Conservation (phyloP, 2,113 vertebrate genomes). For the Trachemys scripta region DNA sequence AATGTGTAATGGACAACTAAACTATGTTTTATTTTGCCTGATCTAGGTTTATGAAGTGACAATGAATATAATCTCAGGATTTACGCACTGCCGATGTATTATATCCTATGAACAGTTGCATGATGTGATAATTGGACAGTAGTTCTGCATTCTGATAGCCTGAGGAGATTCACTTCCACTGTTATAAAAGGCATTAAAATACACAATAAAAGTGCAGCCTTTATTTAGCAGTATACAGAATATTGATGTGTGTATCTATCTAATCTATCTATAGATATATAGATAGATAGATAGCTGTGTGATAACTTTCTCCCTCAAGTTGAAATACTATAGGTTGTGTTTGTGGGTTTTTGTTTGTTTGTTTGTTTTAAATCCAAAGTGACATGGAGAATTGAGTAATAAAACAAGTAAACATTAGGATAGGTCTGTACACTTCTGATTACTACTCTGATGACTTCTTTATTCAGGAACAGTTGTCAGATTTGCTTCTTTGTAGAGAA, state of each 20-base stretch:
- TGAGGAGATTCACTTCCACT: constrained; percentile 43
- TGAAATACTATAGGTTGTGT: neutral
- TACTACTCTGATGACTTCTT: constrained; percentile 70
- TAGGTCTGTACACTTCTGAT: constrained; percentile 61
- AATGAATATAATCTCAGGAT: constrained; percentile 40
- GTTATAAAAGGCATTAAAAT: constrained; percentile 40
- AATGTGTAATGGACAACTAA: neutral
- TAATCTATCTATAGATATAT: too few species aligned
- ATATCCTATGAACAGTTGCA: constrained; percentile 60
- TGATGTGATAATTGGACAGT: constrained; percentile 55
- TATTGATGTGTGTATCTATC: neutral
- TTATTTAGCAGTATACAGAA: constrained; percentile 32
- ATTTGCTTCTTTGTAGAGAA: constrained; percentile 78
- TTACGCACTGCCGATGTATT: constrained; percentile 39
- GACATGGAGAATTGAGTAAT: constrained; percentile 34
- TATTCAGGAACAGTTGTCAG: constrained; percentile 63
- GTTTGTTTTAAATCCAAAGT: neutral
- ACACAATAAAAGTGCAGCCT: neutral
- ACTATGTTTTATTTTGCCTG: constrained; percentile 56
- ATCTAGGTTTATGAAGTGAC: constrained; percentile 60
- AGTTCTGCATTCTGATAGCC: constrained; percentile 43
- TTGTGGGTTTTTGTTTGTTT: too few species aligned
- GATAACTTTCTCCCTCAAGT: constrained; percentile 50
- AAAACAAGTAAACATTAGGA: constrained; percentile 33
- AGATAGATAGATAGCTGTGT: neutral